Percentiles rank a stretch among this genome's conserved stretches.
phyloP scores from a whole-genome alignment of 2,113 vertebrate species.

The Lipophrys pholis region DNA sequence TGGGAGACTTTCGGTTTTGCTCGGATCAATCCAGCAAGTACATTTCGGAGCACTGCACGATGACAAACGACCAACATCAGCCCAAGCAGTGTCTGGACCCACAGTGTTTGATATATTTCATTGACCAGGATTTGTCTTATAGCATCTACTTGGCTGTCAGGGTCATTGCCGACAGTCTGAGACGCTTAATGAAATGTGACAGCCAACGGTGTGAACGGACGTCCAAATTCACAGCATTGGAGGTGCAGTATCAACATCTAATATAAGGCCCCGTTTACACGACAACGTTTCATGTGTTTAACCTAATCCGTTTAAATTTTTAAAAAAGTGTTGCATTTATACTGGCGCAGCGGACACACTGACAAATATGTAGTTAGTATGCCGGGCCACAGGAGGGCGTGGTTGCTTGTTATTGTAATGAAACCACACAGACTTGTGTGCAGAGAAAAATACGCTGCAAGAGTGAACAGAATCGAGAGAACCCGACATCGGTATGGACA shows the following conservation, averaged over 20 bases:
- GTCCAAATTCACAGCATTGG: constrained; percentile 37
- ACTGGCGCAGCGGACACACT: too few relatives aligned
- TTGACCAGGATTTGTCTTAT: constrained; percentile 49
- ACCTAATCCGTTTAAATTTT: too few relatives aligned
- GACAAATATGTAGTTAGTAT: too few relatives aligned
- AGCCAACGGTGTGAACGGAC: constrained; percentile 24
- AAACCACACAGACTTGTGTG: too few relatives aligned
- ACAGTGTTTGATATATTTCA: constrained; percentile 20
- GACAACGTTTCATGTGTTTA: too few relatives aligned
- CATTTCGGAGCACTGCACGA: not conserved
- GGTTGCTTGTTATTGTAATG: too few relatives aligned
- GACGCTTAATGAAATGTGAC: constrained; percentile 53
- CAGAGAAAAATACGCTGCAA: too few relatives aligned
- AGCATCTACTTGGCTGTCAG: constrained; percentile 69
- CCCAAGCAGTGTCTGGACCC: constrained; percentile 9
- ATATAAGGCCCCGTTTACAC: too few relatives aligned
- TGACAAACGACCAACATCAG: not conserved
- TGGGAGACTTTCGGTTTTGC: not conserved
- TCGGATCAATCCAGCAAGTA: not conserved
- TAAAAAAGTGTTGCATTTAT: too few relatives aligned
- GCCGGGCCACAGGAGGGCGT: too few relatives aligned
- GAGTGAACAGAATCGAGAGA: too few relatives aligned
- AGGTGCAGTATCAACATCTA: constrained; percentile 50
- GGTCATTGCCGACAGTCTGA: constrained; percentile 62
- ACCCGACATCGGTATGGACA: too few relatives aligned